Conservation (phyloP, 1,140 invertebrate genomes). For the Caenorhabditis briggsae region DNA sequence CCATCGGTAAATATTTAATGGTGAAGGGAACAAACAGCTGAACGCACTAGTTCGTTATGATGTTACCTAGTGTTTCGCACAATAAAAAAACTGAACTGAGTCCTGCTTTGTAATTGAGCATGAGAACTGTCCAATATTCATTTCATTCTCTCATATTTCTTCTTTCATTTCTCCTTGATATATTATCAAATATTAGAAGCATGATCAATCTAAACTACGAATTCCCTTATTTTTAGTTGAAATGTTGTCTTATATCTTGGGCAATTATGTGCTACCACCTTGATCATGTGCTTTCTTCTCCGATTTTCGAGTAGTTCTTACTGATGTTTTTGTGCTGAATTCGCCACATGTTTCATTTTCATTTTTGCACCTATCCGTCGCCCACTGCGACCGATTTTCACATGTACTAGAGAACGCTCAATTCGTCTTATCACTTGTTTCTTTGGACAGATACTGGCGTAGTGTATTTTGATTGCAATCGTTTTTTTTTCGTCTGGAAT, state of each 20-base stretch:
- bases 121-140: no score
- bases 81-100: no score
- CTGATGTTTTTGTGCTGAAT: not conserved
- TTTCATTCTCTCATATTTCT: no score
- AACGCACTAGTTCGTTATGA: not conserved
- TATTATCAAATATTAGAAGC: not conserved
- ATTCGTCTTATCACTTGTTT: constrained; percentile 23
- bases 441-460: not conserved
- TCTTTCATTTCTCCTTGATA: not conserved
- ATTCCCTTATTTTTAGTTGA: not conserved
- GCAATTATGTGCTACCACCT: no score
- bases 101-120: no score
- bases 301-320: no score
- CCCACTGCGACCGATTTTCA: not conserved
- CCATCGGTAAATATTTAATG: constrained; percentile 18
- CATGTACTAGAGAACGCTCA: constrained; percentile 27
- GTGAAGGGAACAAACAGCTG: not conserved
- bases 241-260: not conserved
- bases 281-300: no score
- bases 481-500: not conserved
- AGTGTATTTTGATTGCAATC: not conserved
- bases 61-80: no score
- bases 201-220: constrained; percentile 12
- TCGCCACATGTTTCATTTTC: not conserved
- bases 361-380: not conserved